Evolutionary conservation across 2,888 invertebrate species (phyloP), one percentile per base, ranked within the genome.

Genomic region (Ommatoiulus sabulosus): DNA sequence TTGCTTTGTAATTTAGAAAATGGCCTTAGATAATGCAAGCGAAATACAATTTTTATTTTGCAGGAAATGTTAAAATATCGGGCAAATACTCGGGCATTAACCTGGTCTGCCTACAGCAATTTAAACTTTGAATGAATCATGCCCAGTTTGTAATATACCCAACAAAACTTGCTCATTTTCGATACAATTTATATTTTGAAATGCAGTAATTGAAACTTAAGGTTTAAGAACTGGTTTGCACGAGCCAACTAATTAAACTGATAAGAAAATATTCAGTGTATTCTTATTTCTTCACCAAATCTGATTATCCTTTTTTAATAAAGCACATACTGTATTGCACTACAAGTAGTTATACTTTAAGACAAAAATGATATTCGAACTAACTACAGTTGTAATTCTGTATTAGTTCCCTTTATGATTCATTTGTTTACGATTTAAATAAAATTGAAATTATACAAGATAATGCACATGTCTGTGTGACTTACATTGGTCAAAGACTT

Each of bases 401-500:
- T 15, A 52, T 52, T 52, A 0, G 0, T 52, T 52, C 12, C 0
- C 12, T 52, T 52, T 12, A 52, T 52, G 52, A 52, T 17, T 12
- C 15, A 12, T 17, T 52, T 52, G 35, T 52, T 10, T 12, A 48
- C 12, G 3, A 15, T 72, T 72, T 10, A 48, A n/a, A 3, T 44
- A n/a, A 84, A 35, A n/a, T 48, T 3, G 17, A 20, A n/a, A 85
- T 44, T 35, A 46, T 44, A 85, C 44, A 85, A 17, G 17, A 86
- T 86, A 12, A 44, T 86, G 20, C 20, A 20, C 1, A 72, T 35
- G 35, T 35, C 35, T 35, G 35, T 0, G 35, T 35, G 35, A 87
- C 84, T 89, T 87, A 89, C 89, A 89, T 48, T 89, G 87, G 17
- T 87, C 84, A 43, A 52, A 43, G 10, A 43, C 84, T 80, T 89